Conservation (phyloP, 1,140 invertebrate species). For the Drosophila bocki region DNA sequence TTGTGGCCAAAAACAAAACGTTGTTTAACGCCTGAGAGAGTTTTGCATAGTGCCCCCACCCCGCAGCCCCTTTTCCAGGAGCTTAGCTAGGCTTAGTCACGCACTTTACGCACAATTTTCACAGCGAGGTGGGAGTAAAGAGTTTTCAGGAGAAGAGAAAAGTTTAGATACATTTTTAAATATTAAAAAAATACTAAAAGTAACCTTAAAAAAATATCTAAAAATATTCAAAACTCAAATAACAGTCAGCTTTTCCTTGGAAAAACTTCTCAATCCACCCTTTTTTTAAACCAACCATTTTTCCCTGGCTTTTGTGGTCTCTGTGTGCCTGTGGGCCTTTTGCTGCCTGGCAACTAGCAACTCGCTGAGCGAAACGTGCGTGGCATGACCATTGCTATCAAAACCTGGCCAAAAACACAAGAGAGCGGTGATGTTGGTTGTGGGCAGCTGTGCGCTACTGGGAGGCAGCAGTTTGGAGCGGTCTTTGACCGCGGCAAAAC, state of each 20-base stretch:
- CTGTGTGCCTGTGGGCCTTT: constrained; percentile 19
- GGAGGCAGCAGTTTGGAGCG: constrained; percentile 47
- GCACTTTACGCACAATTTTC: constrained; percentile 64
- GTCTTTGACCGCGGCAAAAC: constrained; percentile 54
- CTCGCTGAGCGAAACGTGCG: constrained; percentile 15
- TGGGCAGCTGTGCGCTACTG: constrained; percentile 52
- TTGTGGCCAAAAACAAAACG: constrained; percentile 70
- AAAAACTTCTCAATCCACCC: constrained; percentile 16
- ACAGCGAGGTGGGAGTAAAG: constrained; percentile 16
- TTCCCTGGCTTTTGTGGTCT: constrained; percentile 21
- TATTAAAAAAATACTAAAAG: background rate
- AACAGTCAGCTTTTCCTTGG: background rate
- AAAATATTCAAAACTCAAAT: background rate
- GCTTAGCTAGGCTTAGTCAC: constrained; percentile 47
- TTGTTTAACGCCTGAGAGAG: constrained; percentile 54
- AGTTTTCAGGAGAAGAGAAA: constrained; percentile 9
- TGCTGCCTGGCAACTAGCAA: constrained; percentile 33
- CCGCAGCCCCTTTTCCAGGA: background rate
- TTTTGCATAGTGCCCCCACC: background rate
- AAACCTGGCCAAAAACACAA: constrained; percentile 45
- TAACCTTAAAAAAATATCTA: background rate
- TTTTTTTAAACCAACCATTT: background rate
- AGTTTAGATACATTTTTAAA: background rate
- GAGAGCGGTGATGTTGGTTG: background rate
- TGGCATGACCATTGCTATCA: constrained; percentile 52